phyloP scores from a whole-genome alignment of 2,797 vertebrate genomes.

The Taeniopygia guttata region DNA sequence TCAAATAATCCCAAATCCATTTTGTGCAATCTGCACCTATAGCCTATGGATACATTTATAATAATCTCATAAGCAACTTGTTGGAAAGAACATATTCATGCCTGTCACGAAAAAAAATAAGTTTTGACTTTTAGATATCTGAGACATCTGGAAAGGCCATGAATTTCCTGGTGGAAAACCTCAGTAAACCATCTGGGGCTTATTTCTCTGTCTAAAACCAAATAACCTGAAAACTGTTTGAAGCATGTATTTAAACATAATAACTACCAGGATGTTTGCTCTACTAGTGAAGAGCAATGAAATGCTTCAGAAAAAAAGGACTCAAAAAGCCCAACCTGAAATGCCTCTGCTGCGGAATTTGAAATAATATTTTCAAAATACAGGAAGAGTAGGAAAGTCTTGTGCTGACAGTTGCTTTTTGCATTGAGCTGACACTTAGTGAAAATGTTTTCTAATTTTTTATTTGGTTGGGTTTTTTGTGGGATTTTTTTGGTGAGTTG shows the following conservation, averaged over 20 bases:
- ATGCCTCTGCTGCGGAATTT: not conserved
- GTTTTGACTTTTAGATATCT: not conserved
- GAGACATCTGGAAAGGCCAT: not conserved
- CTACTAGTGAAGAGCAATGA: not conserved
- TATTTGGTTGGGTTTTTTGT: not conserved
- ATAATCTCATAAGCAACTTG: not conserved
- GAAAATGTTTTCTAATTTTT: not conserved
- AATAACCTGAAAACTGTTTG: slow-evolving; percentile 2
- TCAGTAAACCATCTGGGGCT: slow-evolving; percentile 54
- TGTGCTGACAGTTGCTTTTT: not conserved
- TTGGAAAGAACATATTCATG: not conserved
- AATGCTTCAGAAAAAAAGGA: not conserved
- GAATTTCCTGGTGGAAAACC: slow-evolving; percentile 8
- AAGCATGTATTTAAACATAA: slow-evolving; percentile 6
- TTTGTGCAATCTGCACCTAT: not conserved
- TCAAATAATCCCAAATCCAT: not conserved
- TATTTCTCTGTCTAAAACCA: slow-evolving; percentile 6
- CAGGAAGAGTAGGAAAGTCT: not conserved
- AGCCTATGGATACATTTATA: not conserved
- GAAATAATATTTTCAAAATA: not conserved
- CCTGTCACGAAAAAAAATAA: not conserved
- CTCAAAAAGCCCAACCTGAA: not conserved
- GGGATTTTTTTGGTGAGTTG: too few species aligned
- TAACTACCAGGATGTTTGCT: not conserved
- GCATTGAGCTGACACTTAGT: not conserved